These are phyloP conservation scores for Xerus inauris DNA, from an alignment of 2,113 vertebrate genomes.

Conservation along the genomic window DNA sequence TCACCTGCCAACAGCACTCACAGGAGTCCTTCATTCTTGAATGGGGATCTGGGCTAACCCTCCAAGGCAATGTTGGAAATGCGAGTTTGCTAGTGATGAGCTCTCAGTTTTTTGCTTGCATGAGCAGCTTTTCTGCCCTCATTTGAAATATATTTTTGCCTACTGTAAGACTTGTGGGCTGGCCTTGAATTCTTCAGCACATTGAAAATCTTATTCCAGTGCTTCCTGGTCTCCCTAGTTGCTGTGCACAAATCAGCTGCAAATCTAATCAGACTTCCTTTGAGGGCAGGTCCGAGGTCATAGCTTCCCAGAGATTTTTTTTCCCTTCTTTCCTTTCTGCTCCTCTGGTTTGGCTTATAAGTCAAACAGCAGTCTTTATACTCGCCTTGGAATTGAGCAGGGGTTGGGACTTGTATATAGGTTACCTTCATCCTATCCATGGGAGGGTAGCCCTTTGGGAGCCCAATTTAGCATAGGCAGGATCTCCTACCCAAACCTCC, in stretches of 20 bases:
- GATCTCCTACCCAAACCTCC: not conserved
- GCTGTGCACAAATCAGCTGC: not conserved
- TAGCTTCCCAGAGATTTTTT: no score
- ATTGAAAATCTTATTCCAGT: not conserved
- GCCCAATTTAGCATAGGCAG: not conserved
- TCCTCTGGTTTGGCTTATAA: not conserved
- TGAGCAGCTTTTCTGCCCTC: not conserved
- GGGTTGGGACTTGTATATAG: not conserved
- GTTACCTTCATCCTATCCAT: not conserved
- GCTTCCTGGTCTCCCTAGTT: not conserved
- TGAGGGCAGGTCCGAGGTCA: not conserved
- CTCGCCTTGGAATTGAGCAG: not conserved
- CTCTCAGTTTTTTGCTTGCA: not conserved
- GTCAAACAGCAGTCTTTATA: not conserved
- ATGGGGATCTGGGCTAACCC: not conserved
- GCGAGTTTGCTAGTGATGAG: not conserved
- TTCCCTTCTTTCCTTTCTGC: not conserved
- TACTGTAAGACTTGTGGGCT: not conserved
- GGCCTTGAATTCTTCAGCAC: not conserved
- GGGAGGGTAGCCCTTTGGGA: not conserved
- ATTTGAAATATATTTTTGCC: not conserved
- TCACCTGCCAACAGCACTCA: not conserved
- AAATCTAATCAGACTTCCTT: no score
- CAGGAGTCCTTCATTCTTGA: not conserved
- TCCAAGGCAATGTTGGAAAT: not conserved